Evolutionary conservation across 2,888 invertebrate genomes (phyloP).

Genomic region (Auanema sp.): DNA sequence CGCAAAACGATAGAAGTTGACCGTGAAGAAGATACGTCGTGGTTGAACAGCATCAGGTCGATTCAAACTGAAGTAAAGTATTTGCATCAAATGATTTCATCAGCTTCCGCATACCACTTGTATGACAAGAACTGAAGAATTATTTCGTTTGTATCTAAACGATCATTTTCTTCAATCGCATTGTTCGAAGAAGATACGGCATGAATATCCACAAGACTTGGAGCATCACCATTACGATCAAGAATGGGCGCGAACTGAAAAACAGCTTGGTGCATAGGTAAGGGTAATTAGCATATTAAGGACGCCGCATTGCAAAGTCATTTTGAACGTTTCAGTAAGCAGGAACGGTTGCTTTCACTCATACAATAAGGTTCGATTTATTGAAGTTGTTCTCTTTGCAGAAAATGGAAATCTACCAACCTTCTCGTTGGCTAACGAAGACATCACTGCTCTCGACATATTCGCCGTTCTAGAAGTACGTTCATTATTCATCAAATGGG

Average conservation of each 20-base stretch:
- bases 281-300: too few relatives aligned
- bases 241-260: constrained; percentile 64
- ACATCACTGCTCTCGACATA: too few relatives aligned
- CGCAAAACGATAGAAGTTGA: constrained; percentile 69
- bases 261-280: constrained; percentile 27
- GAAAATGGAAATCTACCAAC: too few relatives aligned
- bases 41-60: constrained; percentile 22
- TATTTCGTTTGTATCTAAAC: constrained; percentile 67
- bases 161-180: constrained; percentile 65
- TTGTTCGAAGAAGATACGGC: constrained; percentile 53
- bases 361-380: too few relatives aligned
- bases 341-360: too few relatives aligned
- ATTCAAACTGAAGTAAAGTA: constrained; percentile 14
- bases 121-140: constrained; percentile 68
- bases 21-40: constrained; percentile 67
- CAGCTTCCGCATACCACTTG: constrained; percentile 63
- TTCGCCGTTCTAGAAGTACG: not conserved
- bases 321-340: too few relatives aligned
- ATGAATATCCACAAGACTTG: constrained; percentile 65
- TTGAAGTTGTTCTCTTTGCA: too few relatives aligned
- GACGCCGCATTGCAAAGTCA: too few relatives aligned
- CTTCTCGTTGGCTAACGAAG: too few relatives aligned
- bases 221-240: constrained; percentile 65
- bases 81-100: constrained; percentile 19
- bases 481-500: not conserved